Evolutionary conservation across 2,888 invertebrate genomes (phyloP).

Genomic region (Nematopogon swammerdamellus): DNA sequence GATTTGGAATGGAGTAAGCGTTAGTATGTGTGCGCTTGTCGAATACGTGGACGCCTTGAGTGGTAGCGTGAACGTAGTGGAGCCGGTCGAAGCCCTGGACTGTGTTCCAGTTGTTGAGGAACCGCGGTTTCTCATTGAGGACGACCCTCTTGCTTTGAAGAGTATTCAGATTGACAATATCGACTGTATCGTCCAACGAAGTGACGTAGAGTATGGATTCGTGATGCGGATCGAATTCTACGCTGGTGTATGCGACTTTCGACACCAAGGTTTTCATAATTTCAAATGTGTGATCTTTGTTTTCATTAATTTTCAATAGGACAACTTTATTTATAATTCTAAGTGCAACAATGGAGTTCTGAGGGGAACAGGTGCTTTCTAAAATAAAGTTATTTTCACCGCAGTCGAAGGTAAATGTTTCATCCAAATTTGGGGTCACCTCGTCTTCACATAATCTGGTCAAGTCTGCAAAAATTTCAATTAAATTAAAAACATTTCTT

Average conservation of each 20-base stretch:
- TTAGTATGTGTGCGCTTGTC: conserved; percentile 34
- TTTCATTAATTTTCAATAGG: conserved; percentile 25
- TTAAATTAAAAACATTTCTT: not conserved
- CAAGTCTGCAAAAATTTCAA: conserved; percentile 26
- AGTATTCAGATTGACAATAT: conserved; percentile 37
- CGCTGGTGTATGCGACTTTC: conserved; percentile 31
- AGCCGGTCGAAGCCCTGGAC: conserved; percentile 30
- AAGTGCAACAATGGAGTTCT: conserved; percentile 27
- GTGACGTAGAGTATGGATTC: conserved; percentile 37
- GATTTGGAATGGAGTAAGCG: conserved; percentile 22
- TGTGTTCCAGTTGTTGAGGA: conserved; percentile 37
- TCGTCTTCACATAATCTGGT: conserved; percentile 24
- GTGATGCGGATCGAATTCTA: conserved; percentile 36
- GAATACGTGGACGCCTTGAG: conserved; percentile 28
- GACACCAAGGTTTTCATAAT: conserved; percentile 29
- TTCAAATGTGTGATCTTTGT: conserved; percentile 20
- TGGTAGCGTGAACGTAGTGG: conserved; percentile 29
- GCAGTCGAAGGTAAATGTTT: conserved; percentile 24
- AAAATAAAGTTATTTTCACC: conserved; percentile 25
- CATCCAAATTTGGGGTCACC: conserved; percentile 17
- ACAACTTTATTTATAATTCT: conserved; percentile 33
- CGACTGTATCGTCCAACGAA: conserved; percentile 26
- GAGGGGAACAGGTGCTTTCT: conserved; percentile 31
- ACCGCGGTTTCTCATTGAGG: conserved; percentile 19
- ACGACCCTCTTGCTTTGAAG: conserved; percentile 28